phyloP scores from a whole-genome alignment of 2,888 invertebrate genomes.

The Scaptomyza parva region DNA sequence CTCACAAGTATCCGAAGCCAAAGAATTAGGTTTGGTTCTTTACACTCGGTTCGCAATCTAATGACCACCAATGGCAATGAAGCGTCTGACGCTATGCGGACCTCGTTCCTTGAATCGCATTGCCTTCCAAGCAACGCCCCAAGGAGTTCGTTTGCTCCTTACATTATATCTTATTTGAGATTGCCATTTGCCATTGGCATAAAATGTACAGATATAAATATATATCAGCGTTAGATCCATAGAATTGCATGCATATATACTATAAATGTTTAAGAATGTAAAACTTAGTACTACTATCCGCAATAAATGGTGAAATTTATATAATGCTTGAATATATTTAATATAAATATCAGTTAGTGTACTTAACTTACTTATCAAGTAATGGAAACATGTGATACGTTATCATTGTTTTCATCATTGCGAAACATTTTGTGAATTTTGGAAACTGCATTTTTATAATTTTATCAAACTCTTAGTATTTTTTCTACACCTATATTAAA shows the following conservation, averaged over 20 bases:
- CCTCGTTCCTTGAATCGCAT: conserved; percentile 86
- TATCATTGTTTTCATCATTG: background rate
- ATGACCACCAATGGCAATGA: conserved; percentile 91
- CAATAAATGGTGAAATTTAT: background rate
- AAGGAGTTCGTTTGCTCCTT: conserved; percentile 90
- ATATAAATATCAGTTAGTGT: no score
- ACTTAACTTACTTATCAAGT: background rate
- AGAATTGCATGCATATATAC: conserved; percentile 4
- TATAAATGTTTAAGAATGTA: conserved; percentile 26
- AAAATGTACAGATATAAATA: background rate
- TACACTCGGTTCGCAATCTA: conserved; percentile 90
- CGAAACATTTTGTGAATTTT: background rate
- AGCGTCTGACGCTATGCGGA: conserved; percentile 88
- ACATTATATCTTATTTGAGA: conserved; percentile 95
- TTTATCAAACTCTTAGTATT: no score
- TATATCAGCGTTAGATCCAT: conserved; percentile 12
- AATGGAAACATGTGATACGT: background rate
- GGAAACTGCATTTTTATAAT: background rate
- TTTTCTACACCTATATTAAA: no score
- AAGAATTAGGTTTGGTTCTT: conserved; percentile 99
- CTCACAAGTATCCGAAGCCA: conserved; percentile 94
- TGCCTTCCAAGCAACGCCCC: conserved; percentile 88
- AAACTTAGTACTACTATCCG: conserved; percentile 5
- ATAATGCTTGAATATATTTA: background rate
- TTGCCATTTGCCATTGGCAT: conserved; percentile 95